phyloP scores from a whole-genome alignment of 2,113 vertebrate species.

The Microtus richardsoni region DNA sequence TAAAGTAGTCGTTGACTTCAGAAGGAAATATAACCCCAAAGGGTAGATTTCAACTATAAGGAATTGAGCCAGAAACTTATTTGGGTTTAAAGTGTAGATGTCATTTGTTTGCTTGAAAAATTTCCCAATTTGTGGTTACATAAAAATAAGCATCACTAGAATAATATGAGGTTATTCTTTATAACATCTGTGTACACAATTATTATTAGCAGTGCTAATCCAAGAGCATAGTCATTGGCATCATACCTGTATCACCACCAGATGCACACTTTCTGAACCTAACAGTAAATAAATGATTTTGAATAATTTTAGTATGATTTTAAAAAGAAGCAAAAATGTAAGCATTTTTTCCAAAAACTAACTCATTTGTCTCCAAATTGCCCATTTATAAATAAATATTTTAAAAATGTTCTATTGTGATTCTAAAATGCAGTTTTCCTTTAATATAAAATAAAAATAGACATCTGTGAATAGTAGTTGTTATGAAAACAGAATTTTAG shows the following conservation, averaged over 20 bases:
- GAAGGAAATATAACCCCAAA: slow-evolving; percentile 21
- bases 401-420: slow-evolving; percentile 73
- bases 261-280: slow-evolving; percentile 75
- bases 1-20: slow-evolving; percentile 35
- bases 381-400: slow-evolving; percentile 77
- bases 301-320: slow-evolving; percentile 79
- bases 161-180: slow-evolving; percentile 72
- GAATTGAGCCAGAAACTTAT: slow-evolving; percentile 68
- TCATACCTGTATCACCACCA: slow-evolving; percentile 78
- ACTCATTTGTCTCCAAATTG: slow-evolving; percentile 71
- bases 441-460: slow-evolving; percentile 81
- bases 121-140: slow-evolving; percentile 49
- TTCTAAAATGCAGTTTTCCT: slow-evolving; percentile 78
- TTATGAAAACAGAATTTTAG: slow-evolving; percentile 82
- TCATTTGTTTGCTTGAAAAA: slow-evolving; percentile 69
- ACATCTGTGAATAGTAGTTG: slow-evolving; percentile 79
- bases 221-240: slow-evolving; percentile 72
- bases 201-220: slow-evolving; percentile 82
- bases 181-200: slow-evolving; percentile 81
- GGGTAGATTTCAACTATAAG: slow-evolving; percentile 58
- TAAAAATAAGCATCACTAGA: slow-evolving; percentile 76
- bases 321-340: slow-evolving; percentile 71
- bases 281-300: slow-evolving; percentile 77
- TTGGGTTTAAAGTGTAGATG: slow-evolving; percentile 68
- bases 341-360: slow-evolving; percentile 61